Conservation (phyloP, 1,140 invertebrate species). For the Neodiprion fabricii region DNA sequence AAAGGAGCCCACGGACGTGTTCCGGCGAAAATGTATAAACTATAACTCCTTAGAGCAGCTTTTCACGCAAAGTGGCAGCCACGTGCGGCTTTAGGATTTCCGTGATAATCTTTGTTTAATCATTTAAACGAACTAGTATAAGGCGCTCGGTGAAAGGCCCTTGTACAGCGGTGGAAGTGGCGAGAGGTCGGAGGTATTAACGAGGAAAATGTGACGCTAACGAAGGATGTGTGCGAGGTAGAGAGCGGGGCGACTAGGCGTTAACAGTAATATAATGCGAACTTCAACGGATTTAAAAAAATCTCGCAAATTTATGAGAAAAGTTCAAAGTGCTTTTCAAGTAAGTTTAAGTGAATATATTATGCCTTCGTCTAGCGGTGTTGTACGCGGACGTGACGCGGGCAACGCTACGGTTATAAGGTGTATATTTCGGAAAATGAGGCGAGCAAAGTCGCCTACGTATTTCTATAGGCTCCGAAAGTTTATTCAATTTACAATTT, state of each 20-base stretch:
- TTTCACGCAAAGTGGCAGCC: no score
- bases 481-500: neutral
- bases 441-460: no score
- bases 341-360: conserved; percentile 16
- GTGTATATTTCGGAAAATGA: neutral
- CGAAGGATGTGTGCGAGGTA: neutral
- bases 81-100: no score
- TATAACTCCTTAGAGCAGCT: no score
- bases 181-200: neutral
- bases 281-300: conserved; percentile 24
- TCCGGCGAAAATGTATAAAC: no score
- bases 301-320: conserved; percentile 34
- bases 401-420: neutral
- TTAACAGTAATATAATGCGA: conserved; percentile 32
- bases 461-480: neutral
- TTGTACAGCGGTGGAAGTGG: neutral
- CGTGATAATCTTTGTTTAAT: neutral
- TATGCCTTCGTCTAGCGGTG: conserved; percentile 5
- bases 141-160: neutral
- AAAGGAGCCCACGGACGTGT: no score
- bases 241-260: conserved; percentile 1
- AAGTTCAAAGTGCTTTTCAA: conserved; percentile 38
- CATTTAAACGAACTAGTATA: neutral
- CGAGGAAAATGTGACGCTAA: conserved; percentile 7
- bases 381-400: neutral